A percentile compares a stretch with the other conserved stretches of the same genome.
Conservation (phyloP, 2,113 vertebrate genomes). For the Gulo gulo region DNA sequence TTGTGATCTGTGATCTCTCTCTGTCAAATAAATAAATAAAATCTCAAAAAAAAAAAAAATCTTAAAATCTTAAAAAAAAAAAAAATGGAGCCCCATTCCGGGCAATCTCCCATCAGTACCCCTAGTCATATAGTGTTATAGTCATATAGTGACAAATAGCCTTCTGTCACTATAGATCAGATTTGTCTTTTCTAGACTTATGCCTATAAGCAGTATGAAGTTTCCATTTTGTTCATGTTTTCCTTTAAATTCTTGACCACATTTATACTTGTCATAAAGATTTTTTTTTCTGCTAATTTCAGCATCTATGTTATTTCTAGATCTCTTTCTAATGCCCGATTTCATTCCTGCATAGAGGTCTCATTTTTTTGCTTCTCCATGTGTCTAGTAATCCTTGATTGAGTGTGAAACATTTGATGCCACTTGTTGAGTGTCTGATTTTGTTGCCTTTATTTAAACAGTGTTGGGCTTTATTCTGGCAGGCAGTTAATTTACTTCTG, state of each 20-base stretch:
- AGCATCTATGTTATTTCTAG: background rate
- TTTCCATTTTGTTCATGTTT: slow-evolving; percentile 2
- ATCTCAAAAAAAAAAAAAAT: background rate
- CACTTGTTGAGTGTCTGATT: background rate
- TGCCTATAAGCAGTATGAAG: background rate
- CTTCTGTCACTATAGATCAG: background rate
- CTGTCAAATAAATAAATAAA: background rate
- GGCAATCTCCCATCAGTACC: background rate
- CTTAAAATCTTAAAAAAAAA: too few species aligned
- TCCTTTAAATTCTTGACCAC: background rate
- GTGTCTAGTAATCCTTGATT: background rate
- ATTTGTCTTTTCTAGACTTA: background rate
- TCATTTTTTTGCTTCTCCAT: background rate
- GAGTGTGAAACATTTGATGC: background rate
- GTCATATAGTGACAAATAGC: too few species aligned
- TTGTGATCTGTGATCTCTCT: too few species aligned
- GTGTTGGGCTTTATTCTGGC: background rate
- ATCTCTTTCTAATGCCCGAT: background rate
- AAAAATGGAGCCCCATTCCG: background rate
- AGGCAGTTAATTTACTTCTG: background rate
- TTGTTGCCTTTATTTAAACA: background rate
- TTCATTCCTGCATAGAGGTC: background rate
- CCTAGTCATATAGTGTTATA: background rate
- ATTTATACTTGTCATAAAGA: background rate
- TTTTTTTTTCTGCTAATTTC: background rate